phyloP scores from a whole-genome alignment of 2,113 vertebrate genomes.

The Datnioides undecimradiatus region DNA sequence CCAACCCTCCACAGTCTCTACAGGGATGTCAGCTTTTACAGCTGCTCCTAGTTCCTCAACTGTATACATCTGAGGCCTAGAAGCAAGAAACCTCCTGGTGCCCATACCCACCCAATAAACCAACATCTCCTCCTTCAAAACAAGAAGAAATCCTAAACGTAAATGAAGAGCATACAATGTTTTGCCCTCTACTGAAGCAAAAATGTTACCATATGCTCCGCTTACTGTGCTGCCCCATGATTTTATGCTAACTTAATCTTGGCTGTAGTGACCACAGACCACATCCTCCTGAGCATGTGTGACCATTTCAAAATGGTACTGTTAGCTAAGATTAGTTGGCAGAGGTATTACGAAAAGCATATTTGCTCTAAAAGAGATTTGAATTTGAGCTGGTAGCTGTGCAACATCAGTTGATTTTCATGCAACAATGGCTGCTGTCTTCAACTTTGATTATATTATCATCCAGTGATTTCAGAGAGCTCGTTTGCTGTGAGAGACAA shows the following conservation, averaged over 20 bases:
- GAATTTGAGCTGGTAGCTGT: not conserved
- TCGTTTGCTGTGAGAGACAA: not conserved
- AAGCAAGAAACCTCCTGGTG: constrained; percentile 26
- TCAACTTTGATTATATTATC: constrained; percentile 13
- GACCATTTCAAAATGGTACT: constrained; percentile 48
- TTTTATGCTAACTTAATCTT: constrained; percentile 62
- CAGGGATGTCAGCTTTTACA: constrained; percentile 54
- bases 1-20: constrained; percentile 45
- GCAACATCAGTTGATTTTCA: constrained; percentile 5
- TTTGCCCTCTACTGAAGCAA: constrained; percentile 29
- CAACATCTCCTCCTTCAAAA: constrained; percentile 37
- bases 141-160: constrained; percentile 11
- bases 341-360: constrained; percentile 41
- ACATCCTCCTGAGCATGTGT: constrained; percentile 72
- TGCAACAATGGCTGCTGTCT: constrained; percentile 13
- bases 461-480: constrained; percentile 12
- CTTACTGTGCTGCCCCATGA: constrained; percentile 35
- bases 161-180: constrained; percentile 32
- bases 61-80: constrained; percentile 42
- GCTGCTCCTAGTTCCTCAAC: constrained; percentile 25
- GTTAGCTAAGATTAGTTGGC: constrained; percentile 45
- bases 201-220: constrained; percentile 75
- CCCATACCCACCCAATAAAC: constrained; percentile 26
- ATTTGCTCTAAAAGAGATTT: constrained; percentile 24
- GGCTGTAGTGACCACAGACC: constrained; percentile 78